phyloP scores from a whole-genome alignment of 2,888 invertebrate species.

The Atherix ibis region DNA sequence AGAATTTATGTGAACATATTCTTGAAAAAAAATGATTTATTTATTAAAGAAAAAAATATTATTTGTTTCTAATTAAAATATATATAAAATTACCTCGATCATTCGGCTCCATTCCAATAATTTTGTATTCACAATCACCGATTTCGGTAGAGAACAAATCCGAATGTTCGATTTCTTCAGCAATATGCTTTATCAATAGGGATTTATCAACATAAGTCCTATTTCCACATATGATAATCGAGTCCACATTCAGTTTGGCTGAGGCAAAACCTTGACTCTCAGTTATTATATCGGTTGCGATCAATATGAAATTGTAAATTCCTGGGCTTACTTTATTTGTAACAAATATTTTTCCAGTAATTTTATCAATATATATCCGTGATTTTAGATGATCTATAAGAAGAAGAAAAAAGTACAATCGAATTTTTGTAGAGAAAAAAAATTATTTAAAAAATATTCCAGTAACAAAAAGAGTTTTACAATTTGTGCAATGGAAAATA shows the following conservation, averaged over 20 bases:
- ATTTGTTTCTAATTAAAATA: not conserved
- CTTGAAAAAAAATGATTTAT: slow-evolving; percentile 10
- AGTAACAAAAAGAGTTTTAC: too few species aligned
- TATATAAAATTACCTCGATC: slow-evolving; percentile 13
- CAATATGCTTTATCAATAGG: slow-evolving; percentile 15
- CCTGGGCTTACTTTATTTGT: slow-evolving; percentile 13
- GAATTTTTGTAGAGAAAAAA: too few species aligned
- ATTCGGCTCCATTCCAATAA: slow-evolving; percentile 14
- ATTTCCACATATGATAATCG: slow-evolving; percentile 13
- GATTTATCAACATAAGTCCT: slow-evolving; percentile 14
- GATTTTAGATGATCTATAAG: slow-evolving; percentile 11
- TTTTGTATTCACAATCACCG: slow-evolving; percentile 15
- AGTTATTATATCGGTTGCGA: slow-evolving; percentile 13
- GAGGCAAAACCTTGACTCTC: slow-evolving; percentile 8
- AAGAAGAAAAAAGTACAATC: not conserved
- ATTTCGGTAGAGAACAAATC: slow-evolving; percentile 13
- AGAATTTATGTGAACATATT: slow-evolving; percentile 15
- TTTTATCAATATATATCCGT: slow-evolving; percentile 11
- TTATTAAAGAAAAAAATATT: not conserved
- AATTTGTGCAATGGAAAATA: too few species aligned
- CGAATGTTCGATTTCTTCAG: slow-evolving; percentile 15
- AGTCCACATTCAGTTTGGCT: slow-evolving; percentile 13
- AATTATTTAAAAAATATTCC: too few species aligned
- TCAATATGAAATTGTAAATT: slow-evolving; percentile 14
- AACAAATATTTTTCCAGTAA: slow-evolving; percentile 14